Base-by-base conservation (phyloP, 2,797 vertebrate genomes). In the Picus viridis region DNA sequence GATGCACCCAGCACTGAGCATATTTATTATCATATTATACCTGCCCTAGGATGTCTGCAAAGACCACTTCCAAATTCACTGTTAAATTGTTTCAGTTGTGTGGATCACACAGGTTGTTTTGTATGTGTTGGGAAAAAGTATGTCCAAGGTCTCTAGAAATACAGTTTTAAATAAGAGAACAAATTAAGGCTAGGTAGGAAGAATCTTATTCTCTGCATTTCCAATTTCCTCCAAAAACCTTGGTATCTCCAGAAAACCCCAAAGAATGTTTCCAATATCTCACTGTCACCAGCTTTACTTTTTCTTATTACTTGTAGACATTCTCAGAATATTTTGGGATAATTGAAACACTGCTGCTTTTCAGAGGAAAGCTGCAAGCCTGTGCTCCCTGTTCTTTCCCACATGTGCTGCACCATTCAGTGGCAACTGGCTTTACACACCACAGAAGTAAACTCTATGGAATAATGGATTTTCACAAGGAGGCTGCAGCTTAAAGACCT, bases 301-400 rank as follows among this genome's bases (percentile, higher is more conserved):
- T 92, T 95, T 88, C 57, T 51, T 91, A 64, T 73, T 90, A 68
- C 83, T 78, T 90, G 49, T 18, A 81, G 53, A 62, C 64, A 88
- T 92, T 92, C 56, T 88, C 20, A 69, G 94, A 88, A 86, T 88
- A 87, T 74, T 89, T 89, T 83, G 11, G 76, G 36, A 29, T 59
- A 83, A 92, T n/a, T 69, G 67, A 69, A 87, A 83, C 1, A 4
- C 34, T 6, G 2, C 34, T 67, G 9, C 3, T 78, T 62, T 89
- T 84, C 62, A 74, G 59, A 81, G n/a, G 24, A 71, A 85, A 57
- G 16, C 13, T 63, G 45, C 30, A 79, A 15, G 16, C 59, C 27
- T 72, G 4, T 59, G 36, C 32, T 85, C 12, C n/a, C 54, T 18
- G 11, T 58, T 82, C 26, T 76, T 87, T 92, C 92, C 64, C 23